These are phyloP conservation scores for Protula sp. DNA, from an alignment of 2,888 invertebrate species.

Conservation along the genomic window DNA sequence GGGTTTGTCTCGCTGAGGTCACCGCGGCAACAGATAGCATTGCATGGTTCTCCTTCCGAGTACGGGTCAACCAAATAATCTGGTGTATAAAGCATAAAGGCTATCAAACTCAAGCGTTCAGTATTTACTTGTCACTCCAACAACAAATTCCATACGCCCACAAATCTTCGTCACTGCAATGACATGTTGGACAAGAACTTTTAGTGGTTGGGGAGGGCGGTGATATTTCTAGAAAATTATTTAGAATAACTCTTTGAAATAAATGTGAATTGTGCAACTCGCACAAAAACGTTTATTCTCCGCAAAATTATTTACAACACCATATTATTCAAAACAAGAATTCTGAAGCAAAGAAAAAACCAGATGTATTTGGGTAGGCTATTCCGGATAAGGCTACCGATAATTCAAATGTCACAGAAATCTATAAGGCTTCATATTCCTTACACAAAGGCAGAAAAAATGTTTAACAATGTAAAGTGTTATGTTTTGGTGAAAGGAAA, in stretches of 20 bases:
- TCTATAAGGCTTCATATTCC: no score
- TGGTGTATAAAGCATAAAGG: constrained; percentile 13
- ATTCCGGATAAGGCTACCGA: no score
- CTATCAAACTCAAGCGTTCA: neutral
- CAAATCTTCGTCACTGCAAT: no score
- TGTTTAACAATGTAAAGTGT: no score
- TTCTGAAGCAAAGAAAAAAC: no score
- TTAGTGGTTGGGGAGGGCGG: no score
- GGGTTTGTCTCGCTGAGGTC: constrained; percentile 30
- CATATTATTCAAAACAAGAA: no score
- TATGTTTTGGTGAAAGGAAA: no score
- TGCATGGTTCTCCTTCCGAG: constrained; percentile 40
- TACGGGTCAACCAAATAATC: constrained; percentile 46
- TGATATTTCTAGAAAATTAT: neutral
- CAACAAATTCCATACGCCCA: neutral
- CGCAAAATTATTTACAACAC: neutral
- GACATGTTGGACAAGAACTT: no score
- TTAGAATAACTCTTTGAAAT: neutral
- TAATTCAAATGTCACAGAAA: no score
- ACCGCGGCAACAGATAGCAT: constrained; percentile 48
- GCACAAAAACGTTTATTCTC: neutral
- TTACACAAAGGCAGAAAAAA: no score
- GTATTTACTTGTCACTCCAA: neutral
- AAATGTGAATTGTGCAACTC: neutral
- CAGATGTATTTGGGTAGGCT: no score